These are phyloP conservation scores for Artemia sinica DNA, from an alignment of 2,888 invertebrate genomes.

Conservation along the genomic window DNA sequence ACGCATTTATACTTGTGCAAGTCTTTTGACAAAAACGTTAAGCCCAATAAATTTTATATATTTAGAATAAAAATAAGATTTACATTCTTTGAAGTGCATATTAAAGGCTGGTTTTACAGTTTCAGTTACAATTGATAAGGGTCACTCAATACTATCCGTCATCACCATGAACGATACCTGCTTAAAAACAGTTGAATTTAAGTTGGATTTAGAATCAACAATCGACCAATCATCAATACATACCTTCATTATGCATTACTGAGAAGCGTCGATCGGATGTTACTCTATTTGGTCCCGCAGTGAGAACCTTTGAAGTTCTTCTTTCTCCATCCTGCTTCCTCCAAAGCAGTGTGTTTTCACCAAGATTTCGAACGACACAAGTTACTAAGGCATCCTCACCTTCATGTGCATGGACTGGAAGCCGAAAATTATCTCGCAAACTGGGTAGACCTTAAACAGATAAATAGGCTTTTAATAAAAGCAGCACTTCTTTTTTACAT, in stretches of 20 bases:
- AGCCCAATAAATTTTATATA: no score
- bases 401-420: constrained; percentile 42
- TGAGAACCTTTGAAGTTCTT: constrained; percentile 38
- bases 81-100: no score
- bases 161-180: no score
- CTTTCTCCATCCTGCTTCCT: constrained; percentile 45
- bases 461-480: neutral
- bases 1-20: no score
- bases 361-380: constrained; percentile 54
- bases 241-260: constrained; percentile 58
- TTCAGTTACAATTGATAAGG: no score
- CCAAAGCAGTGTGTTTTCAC: constrained; percentile 57
- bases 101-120: no score
- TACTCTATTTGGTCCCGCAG: constrained; percentile 55
- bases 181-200: no score
- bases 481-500: no score
- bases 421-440: constrained; percentile 36
- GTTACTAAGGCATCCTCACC: constrained; percentile 64
- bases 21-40: no score
- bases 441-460: constrained; percentile 32
- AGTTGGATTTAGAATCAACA: no score
- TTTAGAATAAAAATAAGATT: no score
- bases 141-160: no score
- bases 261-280: constrained; percentile 53
- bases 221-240: constrained; percentile 29